A percentile compares a stretch with the other conserved stretches of the same genome.
Evolutionary conservation across 1,140 invertebrate species (phyloP).

Genomic region (Papilio polytes): DNA sequence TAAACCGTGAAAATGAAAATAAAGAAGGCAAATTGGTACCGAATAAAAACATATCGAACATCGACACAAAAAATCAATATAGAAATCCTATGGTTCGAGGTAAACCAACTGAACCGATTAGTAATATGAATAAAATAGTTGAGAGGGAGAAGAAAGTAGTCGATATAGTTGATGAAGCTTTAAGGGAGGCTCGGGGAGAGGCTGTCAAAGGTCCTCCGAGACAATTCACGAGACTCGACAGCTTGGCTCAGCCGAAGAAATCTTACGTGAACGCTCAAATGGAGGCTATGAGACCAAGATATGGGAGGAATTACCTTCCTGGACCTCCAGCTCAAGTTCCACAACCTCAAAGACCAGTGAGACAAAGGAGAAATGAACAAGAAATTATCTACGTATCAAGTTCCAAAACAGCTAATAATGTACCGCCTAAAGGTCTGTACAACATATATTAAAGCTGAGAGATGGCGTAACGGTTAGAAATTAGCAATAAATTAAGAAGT

Average conservation of each 20-base stretch:
- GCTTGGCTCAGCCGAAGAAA: constrained; percentile 72
- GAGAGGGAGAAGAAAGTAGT: constrained; percentile 51
- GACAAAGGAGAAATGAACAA: constrained; percentile 30
- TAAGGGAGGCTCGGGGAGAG: constrained; percentile 74
- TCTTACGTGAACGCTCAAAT: constrained; percentile 62
- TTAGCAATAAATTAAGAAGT: neutral
- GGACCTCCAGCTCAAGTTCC: constrained; percentile 41
- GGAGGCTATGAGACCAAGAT: constrained; percentile 60
- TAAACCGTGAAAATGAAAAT: constrained; percentile 48
- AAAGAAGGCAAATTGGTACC: constrained; percentile 42
- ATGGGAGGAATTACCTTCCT: constrained; percentile 52
- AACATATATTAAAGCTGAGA: neutral
- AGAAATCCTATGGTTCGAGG: constrained; percentile 40
- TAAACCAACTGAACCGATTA: constrained; percentile 45
- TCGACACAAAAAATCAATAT: constrained; percentile 32
- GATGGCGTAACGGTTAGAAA: neutral
- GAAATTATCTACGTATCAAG: neutral
- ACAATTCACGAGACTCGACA: constrained; percentile 61
- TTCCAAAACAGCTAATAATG: constrained; percentile 21
- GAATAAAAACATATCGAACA: constrained; percentile 39
- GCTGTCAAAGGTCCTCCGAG: constrained; percentile 71
- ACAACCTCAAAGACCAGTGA: constrained; percentile 43
- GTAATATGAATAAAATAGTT: constrained; percentile 47
- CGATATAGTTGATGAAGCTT: constrained; percentile 70
- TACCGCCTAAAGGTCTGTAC: neutral